Conservation (phyloP, 2,113 vertebrate genomes). For the Phylloscopus trochiloides region DNA sequence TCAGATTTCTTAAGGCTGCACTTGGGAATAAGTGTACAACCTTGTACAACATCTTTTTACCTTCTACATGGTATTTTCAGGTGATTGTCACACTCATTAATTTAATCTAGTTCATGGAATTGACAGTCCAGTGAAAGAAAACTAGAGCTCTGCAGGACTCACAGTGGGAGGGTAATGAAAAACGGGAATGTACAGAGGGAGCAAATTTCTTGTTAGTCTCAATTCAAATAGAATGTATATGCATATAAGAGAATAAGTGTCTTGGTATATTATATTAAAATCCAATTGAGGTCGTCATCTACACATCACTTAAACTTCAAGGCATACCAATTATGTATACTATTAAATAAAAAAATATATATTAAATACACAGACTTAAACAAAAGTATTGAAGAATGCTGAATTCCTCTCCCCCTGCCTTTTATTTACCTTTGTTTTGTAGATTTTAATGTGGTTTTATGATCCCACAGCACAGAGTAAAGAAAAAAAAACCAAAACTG, state of each 20-base stretch:
- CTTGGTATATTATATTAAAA: not conserved
- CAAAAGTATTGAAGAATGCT: not conserved
- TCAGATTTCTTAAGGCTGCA: not conserved
- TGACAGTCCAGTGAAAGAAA: not conserved
- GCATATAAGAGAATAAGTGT: not conserved
- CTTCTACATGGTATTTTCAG: not conserved
- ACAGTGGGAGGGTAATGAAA: not conserved
- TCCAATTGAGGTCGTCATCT: not conserved
- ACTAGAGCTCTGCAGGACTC: not conserved
- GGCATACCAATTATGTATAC: not conserved
- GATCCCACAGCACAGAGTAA: not conserved
- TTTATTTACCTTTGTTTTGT: not conserved
- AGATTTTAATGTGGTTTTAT: not conserved
- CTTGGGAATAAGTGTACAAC: not conserved
- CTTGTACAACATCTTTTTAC: not conserved
- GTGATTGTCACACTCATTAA: not conserved
- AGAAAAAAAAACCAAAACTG: not conserved
- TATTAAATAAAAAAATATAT: not conserved
- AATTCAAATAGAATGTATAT: not conserved
- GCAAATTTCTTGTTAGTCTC: not conserved
- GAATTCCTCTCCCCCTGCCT: accelerated
- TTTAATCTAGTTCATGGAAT: not conserved
- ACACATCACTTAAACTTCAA: not conserved
- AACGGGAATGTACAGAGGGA: not conserved
- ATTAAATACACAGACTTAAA: not conserved